A percentile compares a stretch with the other conserved stretches of the same genome.
phyloP scores from a whole-genome alignment of 2,888 invertebrate species.

The Charanyca ferruginea region DNA sequence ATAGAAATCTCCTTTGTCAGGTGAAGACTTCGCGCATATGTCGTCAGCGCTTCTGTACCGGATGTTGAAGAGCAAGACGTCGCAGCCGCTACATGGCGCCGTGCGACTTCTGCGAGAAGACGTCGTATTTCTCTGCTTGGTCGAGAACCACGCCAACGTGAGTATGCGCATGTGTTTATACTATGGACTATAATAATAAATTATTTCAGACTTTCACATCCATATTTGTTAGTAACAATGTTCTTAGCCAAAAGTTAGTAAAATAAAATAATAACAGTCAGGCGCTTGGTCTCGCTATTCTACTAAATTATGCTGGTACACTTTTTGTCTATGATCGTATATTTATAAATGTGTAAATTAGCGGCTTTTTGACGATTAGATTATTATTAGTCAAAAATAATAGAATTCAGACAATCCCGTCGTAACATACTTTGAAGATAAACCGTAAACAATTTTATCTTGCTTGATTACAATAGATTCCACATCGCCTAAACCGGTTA shows the following conservation, averaged over 20 bases:
- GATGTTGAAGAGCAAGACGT: slow-evolving; percentile 97
- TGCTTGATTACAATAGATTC: neutral
- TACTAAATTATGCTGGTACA: neutral
- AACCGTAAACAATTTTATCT: neutral
- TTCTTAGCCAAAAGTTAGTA: no score
- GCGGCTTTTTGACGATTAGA: no score
- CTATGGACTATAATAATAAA: neutral
- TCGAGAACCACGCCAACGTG: slow-evolving; percentile 97
- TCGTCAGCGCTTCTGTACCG: slow-evolving; percentile 97
- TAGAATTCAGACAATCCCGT: neutral
- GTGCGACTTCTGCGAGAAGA: slow-evolving; percentile 97
- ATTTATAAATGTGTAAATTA: no score
- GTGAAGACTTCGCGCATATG: slow-evolving; percentile 98
- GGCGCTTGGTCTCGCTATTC: no score
- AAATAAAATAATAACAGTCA: no score
- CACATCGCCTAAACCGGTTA: neutral
- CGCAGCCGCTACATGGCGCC: slow-evolving; percentile 97
- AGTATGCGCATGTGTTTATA: slow-evolving; percentile 80
- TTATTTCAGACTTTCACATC: neutral
- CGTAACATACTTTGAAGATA: neutral
- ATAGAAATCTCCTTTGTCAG: slow-evolving; percentile 77
- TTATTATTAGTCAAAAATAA: no score
- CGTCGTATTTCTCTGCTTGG: slow-evolving; percentile 98
- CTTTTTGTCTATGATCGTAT: neutral
- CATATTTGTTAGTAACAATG: no score